phyloP scores from a whole-genome alignment of 2,797 vertebrate species.

The Tinamus major region DNA sequence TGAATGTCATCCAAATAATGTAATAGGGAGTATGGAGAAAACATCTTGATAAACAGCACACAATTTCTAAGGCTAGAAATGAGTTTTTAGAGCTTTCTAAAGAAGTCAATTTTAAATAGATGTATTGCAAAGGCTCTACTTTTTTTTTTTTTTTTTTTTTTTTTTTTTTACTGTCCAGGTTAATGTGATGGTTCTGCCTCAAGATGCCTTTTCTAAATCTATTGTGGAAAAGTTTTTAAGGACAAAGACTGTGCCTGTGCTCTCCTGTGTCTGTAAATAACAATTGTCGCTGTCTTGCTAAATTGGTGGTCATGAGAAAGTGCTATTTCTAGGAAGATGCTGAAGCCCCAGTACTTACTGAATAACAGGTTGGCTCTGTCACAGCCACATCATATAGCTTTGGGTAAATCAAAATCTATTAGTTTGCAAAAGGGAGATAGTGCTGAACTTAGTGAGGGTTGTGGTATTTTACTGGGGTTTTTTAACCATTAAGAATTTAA shows the following conservation, averaged over 20 bases:
- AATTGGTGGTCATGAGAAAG: neutral
- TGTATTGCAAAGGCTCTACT: neutral
- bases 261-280: neutral
- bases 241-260: neutral
- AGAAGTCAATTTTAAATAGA: neutral
- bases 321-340: neutral
- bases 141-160: slow-evolving; percentile 49
- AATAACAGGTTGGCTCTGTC: neutral
- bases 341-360: neutral
- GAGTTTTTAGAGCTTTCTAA: slow-evolving; percentile 47
- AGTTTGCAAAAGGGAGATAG: neutral
- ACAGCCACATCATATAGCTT: neutral
- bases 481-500: neutral
- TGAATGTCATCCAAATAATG: neutral
- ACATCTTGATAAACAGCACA: slow-evolving; percentile 14
- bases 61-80: slow-evolving; percentile 40
- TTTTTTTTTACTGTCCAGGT: neutral
- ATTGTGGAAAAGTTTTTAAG: neutral
- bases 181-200: neutral
- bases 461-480: neutral
- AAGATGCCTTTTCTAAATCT: neutral
- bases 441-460: neutral
- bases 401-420: neutral
- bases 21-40: neutral
- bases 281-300: neutral